Conservation (phyloP, 1,140 invertebrate species). For the Pollicipes pollicipes region DNA sequence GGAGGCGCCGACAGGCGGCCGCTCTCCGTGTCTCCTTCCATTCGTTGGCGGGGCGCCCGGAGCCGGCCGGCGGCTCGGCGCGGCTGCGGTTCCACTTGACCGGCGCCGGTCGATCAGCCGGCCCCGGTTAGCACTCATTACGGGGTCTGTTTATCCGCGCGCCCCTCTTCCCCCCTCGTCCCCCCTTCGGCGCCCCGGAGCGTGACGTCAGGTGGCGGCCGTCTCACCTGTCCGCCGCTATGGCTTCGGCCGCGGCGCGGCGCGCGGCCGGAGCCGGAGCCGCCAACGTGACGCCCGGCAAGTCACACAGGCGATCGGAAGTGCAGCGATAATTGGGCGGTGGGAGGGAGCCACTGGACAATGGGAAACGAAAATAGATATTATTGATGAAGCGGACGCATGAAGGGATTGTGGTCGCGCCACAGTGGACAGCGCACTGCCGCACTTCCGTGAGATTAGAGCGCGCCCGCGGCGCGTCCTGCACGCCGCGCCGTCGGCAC, state of each 20-base stretch:
- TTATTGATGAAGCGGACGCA: background rate
- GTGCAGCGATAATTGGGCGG: background rate
- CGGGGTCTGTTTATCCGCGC: background rate
- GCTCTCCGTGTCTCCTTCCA: too few species aligned
- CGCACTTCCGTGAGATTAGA: background rate
- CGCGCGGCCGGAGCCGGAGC: background rate
- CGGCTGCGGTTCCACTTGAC: background rate
- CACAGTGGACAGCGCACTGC: background rate
- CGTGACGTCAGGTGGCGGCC: background rate
- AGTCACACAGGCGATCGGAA: background rate
- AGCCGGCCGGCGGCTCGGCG: too few species aligned
- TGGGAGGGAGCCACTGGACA: background rate
- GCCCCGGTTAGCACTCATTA: background rate
- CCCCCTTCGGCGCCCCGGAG: background rate
- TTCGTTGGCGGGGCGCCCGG: too few species aligned
- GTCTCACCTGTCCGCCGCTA: background rate
- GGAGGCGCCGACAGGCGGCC: too few species aligned
- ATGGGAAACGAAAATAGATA: conserved; percentile 2
- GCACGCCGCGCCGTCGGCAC: too few species aligned
- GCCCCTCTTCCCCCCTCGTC: too few species aligned
- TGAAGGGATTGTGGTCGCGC: background rate
- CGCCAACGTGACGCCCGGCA: too few species aligned
- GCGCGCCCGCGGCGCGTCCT: too few species aligned
- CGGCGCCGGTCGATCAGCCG: background rate
- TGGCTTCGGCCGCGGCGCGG: background rate